A percentile compares a stretch with the other conserved stretches of the same genome.
These are phyloP conservation scores for Xiphydria camelus DNA, from an alignment of 2,888 invertebrate species.

Conservation along the genomic window DNA sequence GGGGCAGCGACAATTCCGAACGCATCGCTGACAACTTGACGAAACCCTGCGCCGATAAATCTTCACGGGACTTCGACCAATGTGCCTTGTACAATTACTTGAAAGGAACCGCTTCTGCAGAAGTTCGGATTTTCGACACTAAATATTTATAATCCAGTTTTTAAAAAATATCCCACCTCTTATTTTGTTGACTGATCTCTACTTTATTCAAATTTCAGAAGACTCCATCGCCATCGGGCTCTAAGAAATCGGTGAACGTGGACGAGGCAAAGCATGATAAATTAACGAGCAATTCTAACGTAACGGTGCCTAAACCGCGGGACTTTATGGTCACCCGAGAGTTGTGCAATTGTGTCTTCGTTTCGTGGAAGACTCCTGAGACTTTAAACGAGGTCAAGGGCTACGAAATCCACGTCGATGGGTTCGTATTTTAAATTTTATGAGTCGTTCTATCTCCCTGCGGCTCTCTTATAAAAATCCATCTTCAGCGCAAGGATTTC, in stretches of 20 bases:
- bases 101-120: constrained; percentile 10
- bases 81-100: constrained; percentile 24
- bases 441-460: background rate
- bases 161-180: too few species aligned
- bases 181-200: background rate
- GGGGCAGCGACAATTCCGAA: constrained; percentile 19
- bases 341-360: constrained; percentile 22
- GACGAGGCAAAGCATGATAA: background rate
- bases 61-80: constrained; percentile 24
- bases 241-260: too few species aligned
- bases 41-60: constrained; percentile 17
- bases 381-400: constrained; percentile 17
- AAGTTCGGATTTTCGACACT: too few species aligned
- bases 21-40: constrained; percentile 21
- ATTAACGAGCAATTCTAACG: background rate
- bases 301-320: constrained; percentile 17
- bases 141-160: too few species aligned
- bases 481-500: too few species aligned
- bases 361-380: constrained; percentile 22
- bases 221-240: too few species aligned
- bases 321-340: constrained; percentile 23
- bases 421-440: constrained; percentile 12
- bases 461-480: too few species aligned
- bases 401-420: constrained; percentile 22
- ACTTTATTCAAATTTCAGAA: background rate